Conservation (phyloP, 2,888 invertebrate genomes). For the Andricus quercusramuli region DNA sequence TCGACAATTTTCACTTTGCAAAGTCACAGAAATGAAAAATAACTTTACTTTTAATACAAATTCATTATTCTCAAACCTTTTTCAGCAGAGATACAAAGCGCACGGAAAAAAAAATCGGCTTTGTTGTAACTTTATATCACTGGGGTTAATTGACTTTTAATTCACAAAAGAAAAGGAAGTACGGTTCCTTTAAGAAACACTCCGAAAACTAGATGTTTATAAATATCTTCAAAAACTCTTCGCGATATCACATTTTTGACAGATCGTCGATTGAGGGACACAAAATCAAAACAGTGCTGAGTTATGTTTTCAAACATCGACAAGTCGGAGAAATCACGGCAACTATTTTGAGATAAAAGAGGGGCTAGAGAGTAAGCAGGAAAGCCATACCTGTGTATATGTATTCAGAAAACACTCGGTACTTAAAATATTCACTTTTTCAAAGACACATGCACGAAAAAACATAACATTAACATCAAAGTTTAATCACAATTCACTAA, state of each 20-base stretch:
- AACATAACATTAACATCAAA: constrained; percentile 10
- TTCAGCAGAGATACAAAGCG: background rate
- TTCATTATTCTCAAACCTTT: background rate
- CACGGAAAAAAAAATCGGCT: constrained; percentile 11
- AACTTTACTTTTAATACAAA: background rate
- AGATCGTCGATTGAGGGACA: background rate
- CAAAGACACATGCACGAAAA: background rate
- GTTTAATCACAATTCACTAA: background rate
- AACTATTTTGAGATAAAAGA: background rate
- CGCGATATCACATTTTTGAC: background rate
- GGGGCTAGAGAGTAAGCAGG: background rate
- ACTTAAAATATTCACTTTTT: constrained; percentile 23
- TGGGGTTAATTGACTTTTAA: background rate
- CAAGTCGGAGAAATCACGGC: background rate
- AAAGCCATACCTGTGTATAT: constrained; percentile 6
- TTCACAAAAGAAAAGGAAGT: constrained; percentile 14
- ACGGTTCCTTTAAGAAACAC: background rate
- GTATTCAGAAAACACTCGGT: constrained; percentile 4
- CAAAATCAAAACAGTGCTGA: constrained; percentile 22
- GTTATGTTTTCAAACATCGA: constrained; percentile 27
- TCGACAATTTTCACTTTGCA: background rate
- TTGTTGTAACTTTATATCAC: background rate
- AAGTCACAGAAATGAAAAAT: background rate
- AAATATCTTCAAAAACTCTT: background rate
- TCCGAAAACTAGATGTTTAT: background rate